These are phyloP conservation scores for Myiotriccus ornatus DNA, from an alignment of 2,797 vertebrate genomes.

Conservation along the genomic window DNA sequence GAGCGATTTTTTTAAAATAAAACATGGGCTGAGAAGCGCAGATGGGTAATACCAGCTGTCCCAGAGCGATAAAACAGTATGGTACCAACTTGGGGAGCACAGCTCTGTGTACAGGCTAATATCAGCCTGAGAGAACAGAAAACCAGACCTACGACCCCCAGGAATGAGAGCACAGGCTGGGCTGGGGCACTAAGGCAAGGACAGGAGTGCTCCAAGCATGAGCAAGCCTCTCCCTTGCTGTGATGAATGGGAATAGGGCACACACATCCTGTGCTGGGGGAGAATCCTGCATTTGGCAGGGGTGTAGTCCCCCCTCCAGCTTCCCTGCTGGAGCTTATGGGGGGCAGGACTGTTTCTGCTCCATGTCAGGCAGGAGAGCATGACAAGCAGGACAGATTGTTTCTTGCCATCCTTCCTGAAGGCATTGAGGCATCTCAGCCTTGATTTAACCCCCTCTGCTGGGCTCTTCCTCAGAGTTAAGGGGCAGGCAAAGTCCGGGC, in stretches of 20 bases:
- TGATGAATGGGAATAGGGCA: fast-evolving
- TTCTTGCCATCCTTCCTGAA: neutral
- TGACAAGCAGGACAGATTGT: fast-evolving
- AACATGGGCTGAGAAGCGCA: fast-evolving
- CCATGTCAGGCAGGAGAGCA: neutral
- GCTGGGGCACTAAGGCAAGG: neutral
- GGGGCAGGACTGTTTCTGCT: neutral
- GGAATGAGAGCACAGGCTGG: neutral
- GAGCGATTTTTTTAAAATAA: neutral
- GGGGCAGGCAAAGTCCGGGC: neutral
- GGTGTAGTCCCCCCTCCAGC: too few species aligned
- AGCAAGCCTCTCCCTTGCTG: neutral
- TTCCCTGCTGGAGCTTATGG: too few species aligned
- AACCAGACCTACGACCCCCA: neutral
- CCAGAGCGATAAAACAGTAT: neutral
- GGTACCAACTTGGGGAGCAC: neutral
- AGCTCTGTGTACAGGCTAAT: neutral
- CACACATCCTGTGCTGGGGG: neutral
- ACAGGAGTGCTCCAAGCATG: fast-evolving
- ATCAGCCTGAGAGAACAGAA: neutral
- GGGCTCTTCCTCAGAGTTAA: neutral
- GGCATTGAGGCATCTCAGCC: neutral
- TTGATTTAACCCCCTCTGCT: neutral
- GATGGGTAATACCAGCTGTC: neutral
- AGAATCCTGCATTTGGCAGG: fast-evolving